Evolutionary conservation across 37 sponge, comb jelly and placozoan species (phyloP).

Genomic region (Hexactinellida sp.): DNA sequence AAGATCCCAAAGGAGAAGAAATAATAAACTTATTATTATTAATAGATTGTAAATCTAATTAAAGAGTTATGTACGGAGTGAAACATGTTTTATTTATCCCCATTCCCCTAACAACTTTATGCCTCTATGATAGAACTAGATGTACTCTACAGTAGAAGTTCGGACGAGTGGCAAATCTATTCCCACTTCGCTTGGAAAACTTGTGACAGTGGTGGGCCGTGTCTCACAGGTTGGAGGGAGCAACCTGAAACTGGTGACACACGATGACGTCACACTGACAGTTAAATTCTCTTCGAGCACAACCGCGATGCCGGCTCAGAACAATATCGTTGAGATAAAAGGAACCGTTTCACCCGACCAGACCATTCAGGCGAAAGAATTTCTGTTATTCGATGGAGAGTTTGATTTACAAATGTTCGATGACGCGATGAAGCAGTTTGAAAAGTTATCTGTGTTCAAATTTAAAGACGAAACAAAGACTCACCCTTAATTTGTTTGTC

Average conservation of each 20-base stretch:
- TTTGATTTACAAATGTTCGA: neutral
- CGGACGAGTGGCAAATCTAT: constrained; percentile 2
- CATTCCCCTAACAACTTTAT: too few relatives aligned
- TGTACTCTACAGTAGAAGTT: neutral
- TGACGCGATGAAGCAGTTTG: neutral
- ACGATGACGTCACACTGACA: neutral
- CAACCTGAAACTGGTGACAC: neutral
- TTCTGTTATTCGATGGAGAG: neutral
- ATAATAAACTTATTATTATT: neutral
- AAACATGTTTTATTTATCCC: too few relatives aligned
- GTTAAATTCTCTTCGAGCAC: neutral
- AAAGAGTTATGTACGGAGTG: too few relatives aligned
- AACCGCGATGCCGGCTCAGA: neutral
- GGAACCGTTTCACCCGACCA: neutral
- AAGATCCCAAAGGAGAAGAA: neutral
- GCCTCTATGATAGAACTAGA: too few relatives aligned
- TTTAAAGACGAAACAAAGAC: neutral
- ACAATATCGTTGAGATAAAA: neutral
- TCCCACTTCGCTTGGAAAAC: neutral
- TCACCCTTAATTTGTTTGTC: neutral
- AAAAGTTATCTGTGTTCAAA: neutral
- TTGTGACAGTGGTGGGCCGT: neutral
- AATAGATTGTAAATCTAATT: neutral
- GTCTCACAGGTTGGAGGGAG: neutral
- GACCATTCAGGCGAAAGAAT: neutral